Evolutionary conservation across 2,888 invertebrate species (phyloP), one percentile per base, ranked within the genome.

Genomic region (Balanococcus diminutus): DNA sequence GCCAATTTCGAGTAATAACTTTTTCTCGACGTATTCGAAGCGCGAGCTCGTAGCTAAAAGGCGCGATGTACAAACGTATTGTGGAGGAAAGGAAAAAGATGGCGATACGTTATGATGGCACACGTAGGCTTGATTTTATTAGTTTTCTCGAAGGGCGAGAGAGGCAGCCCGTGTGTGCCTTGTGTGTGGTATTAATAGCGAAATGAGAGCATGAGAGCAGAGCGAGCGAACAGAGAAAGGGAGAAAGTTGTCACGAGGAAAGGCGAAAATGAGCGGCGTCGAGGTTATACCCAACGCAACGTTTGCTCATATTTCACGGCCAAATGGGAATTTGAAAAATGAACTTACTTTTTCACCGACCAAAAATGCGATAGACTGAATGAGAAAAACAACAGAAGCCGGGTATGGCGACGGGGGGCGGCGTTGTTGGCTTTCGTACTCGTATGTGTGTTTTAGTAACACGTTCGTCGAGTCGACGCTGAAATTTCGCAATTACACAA

Each of bases 281-380:
- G 56, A 6, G 22, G 56, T 22, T 22, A 56, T 9, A 56, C 8
- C n/a, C n/a, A n/a, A 2, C 11, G 11, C 56, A 56, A 67, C 28
- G 67, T 28, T 67, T 67, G 75, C 36, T 79, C 75, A 36, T 79
- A 79, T 79, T 79, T 79, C 75, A 79, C 75, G 75, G 75, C 75
- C 75, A 79, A 79, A 79, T 79, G 75, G 75, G 75, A 79, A 79
- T 79, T 79, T 79, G 75, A 79, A 79, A 79, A 79, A 79, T 79
- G 75, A 79, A 79, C 75, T 79, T 72, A 72, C 72, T 72, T 79
- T 79, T 79, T 36, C 75, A 72, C 72, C 72, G 5, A 56, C 46
- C n/a, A 56, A 42, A 42, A 11, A 42, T 14, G 14, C 42, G 42
- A 42, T 42, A 42, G 42, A 42, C 42, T 11, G 14, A 42, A 42